phyloP scores from a whole-genome alignment of 2,888 invertebrate genomes.

The Hybos culiciformis region DNA sequence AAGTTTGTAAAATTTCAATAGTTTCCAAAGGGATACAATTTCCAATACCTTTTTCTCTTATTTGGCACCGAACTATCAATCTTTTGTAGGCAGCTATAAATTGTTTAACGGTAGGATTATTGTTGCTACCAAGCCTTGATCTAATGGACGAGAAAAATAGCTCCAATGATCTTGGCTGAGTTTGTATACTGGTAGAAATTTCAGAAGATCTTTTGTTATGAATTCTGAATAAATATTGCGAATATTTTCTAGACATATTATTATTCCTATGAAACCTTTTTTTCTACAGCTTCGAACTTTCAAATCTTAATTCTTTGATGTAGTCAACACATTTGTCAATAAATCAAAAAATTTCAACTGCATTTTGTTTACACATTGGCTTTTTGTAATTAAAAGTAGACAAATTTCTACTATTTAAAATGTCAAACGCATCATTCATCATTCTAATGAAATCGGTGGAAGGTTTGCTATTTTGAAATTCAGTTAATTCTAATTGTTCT shows the following conservation, averaged over 20 bases:
- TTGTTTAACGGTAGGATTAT: constrained; percentile 6
- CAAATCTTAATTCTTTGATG: neutral
- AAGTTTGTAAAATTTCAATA: neutral
- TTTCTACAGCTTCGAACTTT: too few relatives aligned
- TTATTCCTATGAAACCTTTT: constrained; percentile 12
- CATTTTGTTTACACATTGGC: neutral
- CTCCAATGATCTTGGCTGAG: constrained; percentile 17
- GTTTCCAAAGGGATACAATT: constrained; percentile 1
- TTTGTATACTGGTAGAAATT: constrained; percentile 16
- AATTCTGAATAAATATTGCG: neutral
- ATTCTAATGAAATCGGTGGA: constrained; percentile 15
- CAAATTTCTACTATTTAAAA: constrained; percentile 16
- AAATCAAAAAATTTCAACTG: neutral
- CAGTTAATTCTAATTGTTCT: constrained; percentile 12
- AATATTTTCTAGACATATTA: constrained; percentile 8
- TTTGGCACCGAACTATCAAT: constrained; percentile 12
- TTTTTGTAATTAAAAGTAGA: neutral
- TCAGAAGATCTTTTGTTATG: constrained; percentile 3
- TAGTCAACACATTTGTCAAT: neutral
- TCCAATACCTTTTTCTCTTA: constrained; percentile 4
- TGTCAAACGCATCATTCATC: constrained; percentile 18
- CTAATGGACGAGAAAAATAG: constrained; percentile 14
- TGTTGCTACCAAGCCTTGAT: constrained; percentile 14
- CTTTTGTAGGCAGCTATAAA: constrained; percentile 1
- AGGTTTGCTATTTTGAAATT: constrained; percentile 14